Evolutionary conservation across 2,113 vertebrate genomes (phyloP).

Genomic region (Megaptera novaeangliae): DNA sequence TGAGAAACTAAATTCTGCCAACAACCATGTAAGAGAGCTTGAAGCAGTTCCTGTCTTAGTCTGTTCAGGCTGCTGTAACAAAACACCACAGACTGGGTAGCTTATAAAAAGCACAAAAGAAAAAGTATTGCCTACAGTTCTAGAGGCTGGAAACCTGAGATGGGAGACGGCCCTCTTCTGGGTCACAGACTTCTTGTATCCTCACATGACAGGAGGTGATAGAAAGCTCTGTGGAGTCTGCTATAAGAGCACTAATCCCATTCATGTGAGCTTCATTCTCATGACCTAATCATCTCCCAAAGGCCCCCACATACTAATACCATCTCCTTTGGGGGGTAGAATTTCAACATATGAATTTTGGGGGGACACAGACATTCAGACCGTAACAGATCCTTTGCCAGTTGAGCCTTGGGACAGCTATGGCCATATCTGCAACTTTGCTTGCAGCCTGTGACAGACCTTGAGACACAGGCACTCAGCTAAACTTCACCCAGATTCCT

Average conservation of each 20-base stretch:
- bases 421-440: no score
- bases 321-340: background rate
- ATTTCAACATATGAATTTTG: background rate
- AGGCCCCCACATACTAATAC: background rate
- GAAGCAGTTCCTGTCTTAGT: background rate
- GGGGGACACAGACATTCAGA: background rate
- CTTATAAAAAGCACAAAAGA: background rate
- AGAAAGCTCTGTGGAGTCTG: background rate
- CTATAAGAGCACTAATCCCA: background rate
- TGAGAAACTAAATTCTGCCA: background rate
- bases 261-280: background rate
- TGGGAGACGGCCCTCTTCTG: background rate
- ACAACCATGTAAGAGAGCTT: background rate
- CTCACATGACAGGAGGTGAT: background rate
- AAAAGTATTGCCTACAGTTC: background rate
- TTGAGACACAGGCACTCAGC: background rate
- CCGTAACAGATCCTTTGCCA: background rate
- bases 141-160: background rate
- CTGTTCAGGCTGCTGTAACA: background rate
- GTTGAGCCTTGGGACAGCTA: background rate
- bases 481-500: background rate
- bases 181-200: background rate
- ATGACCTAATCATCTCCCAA: background rate
- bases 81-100: background rate
- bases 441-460: background rate